Base-by-base conservation (phyloP, 1,140 invertebrate genomes). In the Anadara kagoshimensis region DNA sequence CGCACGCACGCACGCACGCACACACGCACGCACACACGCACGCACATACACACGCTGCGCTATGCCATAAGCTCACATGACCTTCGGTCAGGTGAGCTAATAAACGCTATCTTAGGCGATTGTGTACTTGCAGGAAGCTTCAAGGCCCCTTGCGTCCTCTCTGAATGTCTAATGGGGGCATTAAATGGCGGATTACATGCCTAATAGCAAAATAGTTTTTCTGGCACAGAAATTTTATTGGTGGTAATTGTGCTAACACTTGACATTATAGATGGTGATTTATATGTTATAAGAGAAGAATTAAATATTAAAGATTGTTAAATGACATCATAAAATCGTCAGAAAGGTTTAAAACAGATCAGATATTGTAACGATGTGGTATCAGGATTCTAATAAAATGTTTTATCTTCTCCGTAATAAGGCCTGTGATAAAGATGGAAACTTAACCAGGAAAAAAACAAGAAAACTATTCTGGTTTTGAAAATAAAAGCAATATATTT, bases 51-150 rank as follows among this genome's bases (percentile, higher is more conserved):
- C n/a, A n/a, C n/a, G n/a, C n/a, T n/a, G n/a, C n/a, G n/a, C n/a
- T n/a, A n/a, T n/a, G n/a, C n/a, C n/a, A n/a, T n/a, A n/a, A n/a
- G n/a, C n/a, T n/a, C n/a, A n/a, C n/a, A n/a, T n/a, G n/a, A n/a
- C n/a, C n/a, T n/a, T n/a, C n/a, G n/a, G n/a, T n/a, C n/a, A n/a
- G n/a, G n/a, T n/a, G n/a, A n/a, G n/a, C n/a, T n/a, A n/a, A 71
- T 61, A 56, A 71, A 56, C 61, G 29, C 59, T 63, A 71, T 63
- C 59, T 44, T 62, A 63, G 59, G 51, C n/a, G 69, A 71, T 63
- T 43, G 59, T 45, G 36, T 14, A 20, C n/a, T n/a, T 22, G 12
- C 16, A 41, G n/a, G 18, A 14, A 26, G 29, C 53, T 24, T 66
- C 24, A 20, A 29, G 24, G 24, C 43, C 49, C 49, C 49, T 16